Evolutionary conservation across 1,140 invertebrate species (phyloP), one percentile per base, ranked within the genome.

Genomic region (Phenacoccus solenopsis): DNA sequence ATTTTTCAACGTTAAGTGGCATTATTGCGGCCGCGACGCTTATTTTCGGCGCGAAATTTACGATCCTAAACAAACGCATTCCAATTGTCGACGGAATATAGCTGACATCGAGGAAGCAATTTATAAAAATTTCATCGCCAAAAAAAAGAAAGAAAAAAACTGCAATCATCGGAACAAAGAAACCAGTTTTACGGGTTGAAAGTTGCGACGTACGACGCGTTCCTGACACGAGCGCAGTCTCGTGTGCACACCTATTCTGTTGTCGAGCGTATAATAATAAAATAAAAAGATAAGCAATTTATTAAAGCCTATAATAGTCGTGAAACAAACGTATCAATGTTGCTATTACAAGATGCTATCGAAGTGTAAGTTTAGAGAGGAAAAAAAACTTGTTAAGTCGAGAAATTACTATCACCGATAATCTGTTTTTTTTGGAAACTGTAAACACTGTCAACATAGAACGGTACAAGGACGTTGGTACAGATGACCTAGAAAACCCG

Each of bases 401-500:
- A 49, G 38, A 49, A 49, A 49, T 49, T 49, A 49, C 38, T 49
- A 49, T 49, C 38, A 49, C 38, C 20, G 38, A 16, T 16, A 16
- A 49, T 49, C 4, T 49, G 16, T 49, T n/a, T n/a, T n/a, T n/a
- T 49, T 49, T 4, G 38, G 16, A 49, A 49, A 49, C 20, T 49
- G 38, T 49, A 49, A 49, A 49, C 38, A 49, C 38, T 49, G 38
- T 49, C 38, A n/a, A 16, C 30, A 32, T n/a, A n/a, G n/a, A n/a
- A n/a, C n/a, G n/a, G 16, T 16, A 49, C 38, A 49, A 49, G 38
- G 38, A 49, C 38, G 38, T 16, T 49, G 20, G 38, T 49, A 49
- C 38, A 49, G 38, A 49, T 49, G 38, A 49, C 38, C 38, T 49
- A 49, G 38, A 49, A 49, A 49, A 49, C 38, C 38, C 38, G 38